Conservation (phyloP, 2,113 vertebrate genomes). For the Taxidea taxus region DNA sequence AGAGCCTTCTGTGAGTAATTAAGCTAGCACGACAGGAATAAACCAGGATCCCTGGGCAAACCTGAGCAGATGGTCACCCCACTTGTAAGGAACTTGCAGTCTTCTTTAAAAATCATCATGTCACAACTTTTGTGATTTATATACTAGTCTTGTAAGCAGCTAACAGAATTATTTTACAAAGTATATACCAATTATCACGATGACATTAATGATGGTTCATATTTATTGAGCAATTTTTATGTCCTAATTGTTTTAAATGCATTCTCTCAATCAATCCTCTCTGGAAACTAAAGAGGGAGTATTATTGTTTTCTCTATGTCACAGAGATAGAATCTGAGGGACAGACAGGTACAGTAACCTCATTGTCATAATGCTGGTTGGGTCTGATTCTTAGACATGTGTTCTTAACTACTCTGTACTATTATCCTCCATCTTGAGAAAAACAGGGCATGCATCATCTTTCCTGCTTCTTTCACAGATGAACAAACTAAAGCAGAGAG, state of each 20-base stretch:
- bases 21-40: neutral
- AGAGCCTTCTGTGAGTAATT: neutral
- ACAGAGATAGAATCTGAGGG: neutral
- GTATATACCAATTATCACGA: neutral
- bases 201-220: neutral
- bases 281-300: neutral
- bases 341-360: neutral
- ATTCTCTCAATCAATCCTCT: neutral
- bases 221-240: neutral
- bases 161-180: neutral
- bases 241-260: neutral
- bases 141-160: neutral
- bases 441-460: accelerated
- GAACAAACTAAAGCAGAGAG: neutral
- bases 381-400: neutral
- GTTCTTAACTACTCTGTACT: neutral
- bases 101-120: neutral
- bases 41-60: neutral
- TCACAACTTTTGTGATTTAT: neutral
- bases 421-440: neutral
- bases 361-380: neutral
- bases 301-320: neutral
- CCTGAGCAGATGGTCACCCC: neutral
- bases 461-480: neutral
- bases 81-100: neutral